phyloP scores from a whole-genome alignment of 2,888 invertebrate genomes.

The Polydrusus tereticollis region DNA sequence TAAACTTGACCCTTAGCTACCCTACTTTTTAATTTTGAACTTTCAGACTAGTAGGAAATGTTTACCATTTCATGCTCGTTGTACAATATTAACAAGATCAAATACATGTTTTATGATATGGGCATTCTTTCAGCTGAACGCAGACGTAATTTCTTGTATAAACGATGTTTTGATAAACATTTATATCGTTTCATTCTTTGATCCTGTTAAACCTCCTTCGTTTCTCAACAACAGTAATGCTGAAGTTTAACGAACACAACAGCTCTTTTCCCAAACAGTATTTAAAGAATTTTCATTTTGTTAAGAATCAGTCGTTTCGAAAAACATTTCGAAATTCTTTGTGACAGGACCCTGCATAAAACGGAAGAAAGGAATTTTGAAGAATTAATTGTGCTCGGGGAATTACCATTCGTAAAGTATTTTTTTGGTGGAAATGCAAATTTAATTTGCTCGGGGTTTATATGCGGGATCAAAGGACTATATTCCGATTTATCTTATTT shows the following conservation, averaged over 20 bases:
- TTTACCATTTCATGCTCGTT: too few relatives aligned
- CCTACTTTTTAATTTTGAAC: too few relatives aligned
- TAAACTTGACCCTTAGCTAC: too few relatives aligned
- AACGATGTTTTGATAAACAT: conserved; percentile 4
- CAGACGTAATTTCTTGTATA: background rate
- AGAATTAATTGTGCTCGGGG: background rate
- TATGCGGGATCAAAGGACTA: background rate
- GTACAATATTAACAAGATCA: background rate
- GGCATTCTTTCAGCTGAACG: background rate
- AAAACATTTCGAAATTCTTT: conserved; percentile 11
- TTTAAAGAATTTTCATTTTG: conserved; percentile 19
- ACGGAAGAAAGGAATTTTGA: background rate
- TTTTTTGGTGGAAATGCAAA: background rate
- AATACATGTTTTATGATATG: background rate
- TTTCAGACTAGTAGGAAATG: too few relatives aligned
- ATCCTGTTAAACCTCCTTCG: conserved; percentile 5
- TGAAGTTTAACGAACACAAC: background rate
- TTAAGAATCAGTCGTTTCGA: conserved; percentile 4
- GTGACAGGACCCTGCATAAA: background rate
- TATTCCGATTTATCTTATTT: background rate
- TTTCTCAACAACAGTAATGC: background rate
- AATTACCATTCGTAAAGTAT: background rate
- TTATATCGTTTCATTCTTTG: conserved; percentile 9
- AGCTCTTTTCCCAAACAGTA: background rate
- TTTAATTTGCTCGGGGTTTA: background rate